Evolutionary conservation across 1,140 invertebrate genomes (phyloP).

Genomic region (Drosophila baimaii): DNA sequence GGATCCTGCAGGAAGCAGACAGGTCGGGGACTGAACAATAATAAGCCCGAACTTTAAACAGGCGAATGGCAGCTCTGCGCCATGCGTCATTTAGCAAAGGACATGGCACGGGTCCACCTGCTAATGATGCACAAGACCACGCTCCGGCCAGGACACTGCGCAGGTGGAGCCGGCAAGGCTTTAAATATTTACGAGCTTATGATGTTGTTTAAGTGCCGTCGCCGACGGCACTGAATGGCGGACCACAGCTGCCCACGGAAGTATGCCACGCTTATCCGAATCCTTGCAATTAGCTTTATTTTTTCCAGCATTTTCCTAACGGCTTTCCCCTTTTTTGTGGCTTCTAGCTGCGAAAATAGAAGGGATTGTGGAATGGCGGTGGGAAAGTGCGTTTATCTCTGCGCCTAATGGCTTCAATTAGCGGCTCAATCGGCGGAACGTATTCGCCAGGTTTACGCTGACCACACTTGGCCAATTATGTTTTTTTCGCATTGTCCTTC

Average conservation of each 20-base stretch:
- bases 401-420: slow-evolving; percentile 61
- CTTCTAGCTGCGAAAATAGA: background rate
- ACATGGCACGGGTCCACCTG: slow-evolving; percentile 26
- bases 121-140: slow-evolving; percentile 49
- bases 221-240: slow-evolving; percentile 1
- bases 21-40: slow-evolving; percentile 7
- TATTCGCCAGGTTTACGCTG: slow-evolving; percentile 28
- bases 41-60: slow-evolving; percentile 62
- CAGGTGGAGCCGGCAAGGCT: slow-evolving; percentile 20
- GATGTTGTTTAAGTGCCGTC: slow-evolving; percentile 47
- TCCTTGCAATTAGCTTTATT: slow-evolving; percentile 54
- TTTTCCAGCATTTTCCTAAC: slow-evolving; percentile 41
- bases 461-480: slow-evolving; percentile 42
- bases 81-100: slow-evolving; percentile 67
- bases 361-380: background rate
- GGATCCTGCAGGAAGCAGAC: background rate
- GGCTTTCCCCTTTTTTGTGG: slow-evolving; percentile 11
- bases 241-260: slow-evolving; percentile 47
- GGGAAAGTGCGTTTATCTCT: slow-evolving; percentile 26
- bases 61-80: slow-evolving; percentile 66
- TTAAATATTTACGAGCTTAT: slow-evolving; percentile 70
- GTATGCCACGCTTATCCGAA: slow-evolving; percentile 47
- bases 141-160: slow-evolving; percentile 10
- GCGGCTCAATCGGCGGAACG: slow-evolving; percentile 25
- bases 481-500: slow-evolving; percentile 7